A percentile compares a stretch with the other conserved stretches of the same genome.
Evolutionary conservation across 2,113 vertebrate genomes (phyloP).

Genomic region (Hippopotamus amphibius): DNA sequence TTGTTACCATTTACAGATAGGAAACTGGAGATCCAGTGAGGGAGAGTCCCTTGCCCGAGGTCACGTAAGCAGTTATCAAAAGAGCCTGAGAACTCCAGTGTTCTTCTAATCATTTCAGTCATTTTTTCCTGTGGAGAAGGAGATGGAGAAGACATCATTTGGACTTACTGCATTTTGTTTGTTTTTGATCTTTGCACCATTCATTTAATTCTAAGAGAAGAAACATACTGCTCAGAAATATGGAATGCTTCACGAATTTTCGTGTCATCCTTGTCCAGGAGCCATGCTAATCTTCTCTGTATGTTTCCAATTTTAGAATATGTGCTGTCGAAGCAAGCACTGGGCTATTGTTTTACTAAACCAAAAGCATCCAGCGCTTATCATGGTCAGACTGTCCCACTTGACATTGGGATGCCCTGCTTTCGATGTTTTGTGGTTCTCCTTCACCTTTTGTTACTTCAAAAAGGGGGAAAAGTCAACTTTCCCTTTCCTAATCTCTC

Average conservation of each 20-base stretch:
- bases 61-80: conserved; percentile 5
- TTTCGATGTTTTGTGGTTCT: not conserved
- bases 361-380: not conserved
- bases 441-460: not conserved
- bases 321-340: not conserved
- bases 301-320: not conserved
- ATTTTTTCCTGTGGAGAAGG: not conserved
- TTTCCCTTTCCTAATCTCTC: not conserved
- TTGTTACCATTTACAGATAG: not conserved
- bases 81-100: not conserved
- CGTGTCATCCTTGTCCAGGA: not conserved
- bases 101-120: not conserved
- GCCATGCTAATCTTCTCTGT: not conserved
- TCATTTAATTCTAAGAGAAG: not conserved
- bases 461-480: not conserved
- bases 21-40: not conserved
- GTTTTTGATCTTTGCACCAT: not conserved
- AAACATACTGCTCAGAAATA: not conserved
- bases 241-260: not conserved
- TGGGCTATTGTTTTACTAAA: conserved; percentile 29
- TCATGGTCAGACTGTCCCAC: not conserved
- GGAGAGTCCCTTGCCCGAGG: not conserved
- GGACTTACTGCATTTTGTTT: not conserved
- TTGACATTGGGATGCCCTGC: not conserved
- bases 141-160: conserved; percentile 6